A percentile compares a stretch with the other conserved stretches of the same genome.
Evolutionary conservation across 2,113 vertebrate species (phyloP).

Genomic region (Brachyhypopomus occidentalis): DNA sequence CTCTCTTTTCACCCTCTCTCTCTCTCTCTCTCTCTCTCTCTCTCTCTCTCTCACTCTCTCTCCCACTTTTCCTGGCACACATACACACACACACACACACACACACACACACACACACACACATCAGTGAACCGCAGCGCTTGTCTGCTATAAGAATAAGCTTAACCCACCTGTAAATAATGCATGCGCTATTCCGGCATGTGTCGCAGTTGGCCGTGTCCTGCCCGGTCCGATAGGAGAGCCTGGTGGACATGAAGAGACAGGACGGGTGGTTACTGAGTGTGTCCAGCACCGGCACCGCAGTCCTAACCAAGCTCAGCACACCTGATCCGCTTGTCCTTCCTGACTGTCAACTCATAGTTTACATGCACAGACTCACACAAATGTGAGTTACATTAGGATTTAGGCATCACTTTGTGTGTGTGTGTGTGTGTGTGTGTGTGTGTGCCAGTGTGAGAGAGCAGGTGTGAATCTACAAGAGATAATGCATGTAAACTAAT

Average conservation of each 20-base stretch:
- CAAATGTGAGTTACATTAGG: neutral
- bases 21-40: neutral
- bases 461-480: neutral
- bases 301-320: slow-evolving; percentile 20
- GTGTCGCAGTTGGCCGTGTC: slow-evolving; percentile 99
- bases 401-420: neutral
- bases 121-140: slow-evolving; percentile 28
- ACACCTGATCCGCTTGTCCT: slow-evolving; percentile 34
- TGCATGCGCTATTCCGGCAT: slow-evolving; percentile 98
- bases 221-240: slow-evolving; percentile 98
- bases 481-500: neutral
- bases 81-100: neutral
- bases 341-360: slow-evolving; percentile 41
- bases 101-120: neutral
- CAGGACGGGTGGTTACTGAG: slow-evolving; percentile 67
- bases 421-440: neutral
- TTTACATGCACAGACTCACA: neutral
- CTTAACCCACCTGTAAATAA: slow-evolving; percentile 93
- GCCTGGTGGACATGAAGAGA: slow-evolving; percentile 81
- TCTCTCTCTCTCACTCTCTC: too few species aligned
- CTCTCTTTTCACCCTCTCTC: too few species aligned
- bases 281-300: slow-evolving; percentile 64
- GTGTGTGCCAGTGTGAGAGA: neutral
- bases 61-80: slow-evolving; percentile 34
- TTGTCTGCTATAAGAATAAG: slow-evolving; percentile 39